These are phyloP conservation scores for Seladonia tumulorum DNA, from an alignment of 2,888 invertebrate genomes.

Conservation along the genomic window DNA sequence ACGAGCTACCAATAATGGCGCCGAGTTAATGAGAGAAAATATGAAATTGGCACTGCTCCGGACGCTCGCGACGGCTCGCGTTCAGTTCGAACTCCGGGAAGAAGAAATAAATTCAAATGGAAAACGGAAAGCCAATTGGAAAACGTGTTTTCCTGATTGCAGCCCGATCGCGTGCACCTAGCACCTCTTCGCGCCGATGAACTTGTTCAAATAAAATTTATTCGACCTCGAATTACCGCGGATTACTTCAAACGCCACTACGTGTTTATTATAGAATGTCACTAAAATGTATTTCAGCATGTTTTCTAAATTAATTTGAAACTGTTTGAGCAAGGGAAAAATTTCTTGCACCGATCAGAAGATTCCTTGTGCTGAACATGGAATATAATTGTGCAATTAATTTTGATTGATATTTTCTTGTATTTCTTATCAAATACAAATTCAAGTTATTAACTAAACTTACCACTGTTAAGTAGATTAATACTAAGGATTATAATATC, in stretches of 20 bases:
- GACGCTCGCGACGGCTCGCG: slow-evolving; percentile 10
- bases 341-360: not conserved
- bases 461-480: not conserved
- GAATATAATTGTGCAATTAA: not conserved
- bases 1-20: slow-evolving; percentile 57
- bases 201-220: not conserved
- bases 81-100: slow-evolving; percentile 38
- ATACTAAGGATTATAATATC: not conserved
- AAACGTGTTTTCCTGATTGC: slow-evolving; percentile 15
- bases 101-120: not conserved
- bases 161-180: not conserved
- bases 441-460: not conserved
- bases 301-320: not conserved
- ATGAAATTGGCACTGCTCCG: slow-evolving; percentile 52
- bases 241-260: not conserved
- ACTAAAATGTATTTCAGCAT: not conserved
- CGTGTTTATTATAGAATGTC: not conserved
- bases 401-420: not conserved
- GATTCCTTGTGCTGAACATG: not conserved
- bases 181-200: not conserved
- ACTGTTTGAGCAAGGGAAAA: not conserved
- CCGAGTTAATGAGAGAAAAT: slow-evolving; percentile 67
- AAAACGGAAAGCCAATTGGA: slow-evolving; percentile 17
- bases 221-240: not conserved
- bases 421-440: not conserved